Evolutionary conservation across 2,113 vertebrate species (phyloP), one percentile per base, ranked within the genome.

Genomic region (Coracopsis vasa): DNA sequence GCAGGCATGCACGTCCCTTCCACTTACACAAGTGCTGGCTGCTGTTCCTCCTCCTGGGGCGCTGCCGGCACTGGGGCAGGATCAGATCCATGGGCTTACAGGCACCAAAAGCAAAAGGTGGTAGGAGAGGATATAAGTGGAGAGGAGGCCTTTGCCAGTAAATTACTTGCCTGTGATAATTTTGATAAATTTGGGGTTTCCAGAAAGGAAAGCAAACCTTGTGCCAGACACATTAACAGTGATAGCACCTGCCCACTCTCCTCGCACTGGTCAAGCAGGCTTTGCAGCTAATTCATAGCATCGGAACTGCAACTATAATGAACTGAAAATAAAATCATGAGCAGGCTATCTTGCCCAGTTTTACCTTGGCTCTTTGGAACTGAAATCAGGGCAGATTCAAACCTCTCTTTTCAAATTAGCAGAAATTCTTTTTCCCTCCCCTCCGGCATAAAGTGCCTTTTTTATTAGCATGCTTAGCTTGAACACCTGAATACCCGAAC

Each of bases 101-200:
- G 42, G 47, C 60, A 6, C 47, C 2, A 20, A 19, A 50, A 67
- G 35, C 28, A 16, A 16, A 71, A 48, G 27, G 47, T 13, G 31
- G 8, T 13, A 3, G 0, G 45, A 41, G 31, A 11, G 54, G 64
- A 10, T 1, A 2, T 21, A 79, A 79, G 27, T 0, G 2, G 58
- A 24, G 16, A n/a, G 24, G 25, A 2, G 7, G 1, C 3, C 13
- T 45, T 62, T 67, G 56, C 35, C 24, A 2, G 64, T 2, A 62
- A 65, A 23, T 69, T 9, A 8, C 39, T 72, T 19, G 0, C 0
- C 9, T 25, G 35, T 13, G 25, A 8, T 48, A 16, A 19, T 28
- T 23, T 7, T 4, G n/a, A 44, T 41, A 28, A 45, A 53, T 66
- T 20, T 21, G 45, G 35, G 25, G 4, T 45, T 54, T 13, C 28